Evolutionary conservation across 2,113 vertebrate species (phyloP), one percentile per base, ranked within the genome.

Genomic region (Scophthalmus maximus): DNA sequence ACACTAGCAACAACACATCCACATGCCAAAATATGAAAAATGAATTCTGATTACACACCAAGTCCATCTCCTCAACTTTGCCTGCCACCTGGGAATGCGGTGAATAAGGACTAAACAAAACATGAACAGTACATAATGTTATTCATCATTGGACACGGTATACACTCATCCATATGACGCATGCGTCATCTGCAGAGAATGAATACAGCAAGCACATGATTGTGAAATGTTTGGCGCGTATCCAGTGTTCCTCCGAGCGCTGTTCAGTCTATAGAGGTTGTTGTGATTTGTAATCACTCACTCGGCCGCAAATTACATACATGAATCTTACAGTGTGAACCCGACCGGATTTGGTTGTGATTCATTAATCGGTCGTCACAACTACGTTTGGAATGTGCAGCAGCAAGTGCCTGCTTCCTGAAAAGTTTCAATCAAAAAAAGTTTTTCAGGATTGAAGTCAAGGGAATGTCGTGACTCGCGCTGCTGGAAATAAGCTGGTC

Each of bases 391-490:
- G 22, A 59, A 58, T 25, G 0, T 30, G 8, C 18, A 44, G 32
- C 9, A 51, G 12, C 6, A 49, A 72, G 30, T 17, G 18, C 40
- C 5, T 1, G n/a, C 52, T 44, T 69, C 27, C n/a, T 2, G 17
- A 23, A 64, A 81, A 81, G 66, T 81, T 46, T 68, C 29, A 14
- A 32, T 8, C 23, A 15, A 25, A 61, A 80, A 73, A 17, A 49
- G 18, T 49, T 83, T 85, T 68, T 68, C 18, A 18, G 50, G 55
- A 49, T 7, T 49, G 70, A 73, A 79, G 44, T 74, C 40, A 8
- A 10, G 23, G 64, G 58, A 70, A 72, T 63, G 67, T 90, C 69
- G 74, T 89, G 90, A 88, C 86, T 89, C 73, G 6, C 70, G 0
- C 8, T 52, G 27, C 36, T 83, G 71, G 65, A 61, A 73, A 70